A percentile compares a stretch with the other conserved stretches of the same genome.
Evolutionary conservation across 2,113 vertebrate species (phyloP).

Genomic region (Chaenocephalus aceratus): DNA sequence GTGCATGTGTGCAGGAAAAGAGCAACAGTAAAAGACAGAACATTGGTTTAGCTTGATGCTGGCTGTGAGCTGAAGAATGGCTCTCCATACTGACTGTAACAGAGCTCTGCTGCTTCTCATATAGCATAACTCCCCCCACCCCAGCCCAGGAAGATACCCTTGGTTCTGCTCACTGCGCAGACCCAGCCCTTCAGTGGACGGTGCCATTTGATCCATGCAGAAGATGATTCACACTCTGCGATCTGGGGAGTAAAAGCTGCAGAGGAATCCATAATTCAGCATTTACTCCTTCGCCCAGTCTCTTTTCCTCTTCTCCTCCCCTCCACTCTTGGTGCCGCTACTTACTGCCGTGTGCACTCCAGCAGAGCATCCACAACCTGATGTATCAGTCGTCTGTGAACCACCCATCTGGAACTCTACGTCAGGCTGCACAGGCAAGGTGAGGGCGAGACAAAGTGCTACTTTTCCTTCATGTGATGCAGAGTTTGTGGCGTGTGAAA

Average conservation of each 20-base stretch:
- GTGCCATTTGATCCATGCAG: constrained; percentile 75
- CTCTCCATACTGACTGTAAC: not conserved
- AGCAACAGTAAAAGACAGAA: constrained; percentile 35
- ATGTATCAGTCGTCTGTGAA: constrained; percentile 47
- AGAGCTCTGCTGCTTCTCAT: constrained; percentile 35
- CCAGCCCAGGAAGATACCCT: constrained; percentile 46
- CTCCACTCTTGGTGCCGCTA: constrained; percentile 41
- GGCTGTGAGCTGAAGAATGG: constrained; percentile 38
- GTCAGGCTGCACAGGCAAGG: constrained; percentile 57
- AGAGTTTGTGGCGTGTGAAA: constrained; percentile 42
- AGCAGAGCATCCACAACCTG: constrained; percentile 55
- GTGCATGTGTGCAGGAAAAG: constrained; percentile 32
- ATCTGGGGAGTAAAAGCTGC: constrained; percentile 62
- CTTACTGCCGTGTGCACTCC: constrained; percentile 34
- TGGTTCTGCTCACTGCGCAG: constrained; percentile 34
- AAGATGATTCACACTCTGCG: constrained; percentile 77
- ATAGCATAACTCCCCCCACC: constrained; percentile 1
- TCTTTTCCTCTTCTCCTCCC: constrained; percentile 27
- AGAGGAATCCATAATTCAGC: constrained; percentile 77
- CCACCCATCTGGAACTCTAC: constrained; percentile 52
- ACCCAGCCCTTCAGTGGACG: constrained; percentile 68
- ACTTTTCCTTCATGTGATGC: constrained; percentile 13
- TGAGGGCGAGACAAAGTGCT: constrained; percentile 39
- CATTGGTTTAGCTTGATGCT: not conserved
- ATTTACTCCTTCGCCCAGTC: constrained; percentile 35